A percentile compares a stretch with the other conserved stretches of the same genome.
Conservation (phyloP, 2,888 invertebrate genomes). For the Tanytarsus gracilentus region DNA sequence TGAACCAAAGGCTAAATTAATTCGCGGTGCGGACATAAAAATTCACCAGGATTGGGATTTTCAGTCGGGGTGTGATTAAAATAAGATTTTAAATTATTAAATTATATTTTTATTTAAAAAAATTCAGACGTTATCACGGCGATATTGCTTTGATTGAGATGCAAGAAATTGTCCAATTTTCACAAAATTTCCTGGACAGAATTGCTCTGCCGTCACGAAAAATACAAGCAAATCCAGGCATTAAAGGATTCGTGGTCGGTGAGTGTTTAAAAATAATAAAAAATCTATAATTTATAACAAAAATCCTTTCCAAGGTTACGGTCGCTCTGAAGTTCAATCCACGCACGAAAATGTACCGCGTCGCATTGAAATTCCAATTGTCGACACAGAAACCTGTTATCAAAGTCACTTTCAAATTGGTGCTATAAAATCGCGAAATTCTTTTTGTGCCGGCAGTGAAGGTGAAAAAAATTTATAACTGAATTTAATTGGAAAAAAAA, state of each 20-base stretch:
- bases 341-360: background rate
- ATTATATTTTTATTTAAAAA: too few relatives aligned
- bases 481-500: background rate
- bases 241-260: background rate
- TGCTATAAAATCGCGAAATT: background rate
- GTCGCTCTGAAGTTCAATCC: background rate
- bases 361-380: background rate
- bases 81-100: too few relatives aligned
- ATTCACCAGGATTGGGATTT: background rate
- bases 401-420: background rate
- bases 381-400: background rate
- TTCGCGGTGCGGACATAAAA: too few relatives aligned
- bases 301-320: too few relatives aligned
- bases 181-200: background rate
- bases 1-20: too few relatives aligned
- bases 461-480: background rate
- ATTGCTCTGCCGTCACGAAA: background rate
- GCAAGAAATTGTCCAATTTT: background rate
- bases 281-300: too few relatives aligned
- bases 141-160: background rate
- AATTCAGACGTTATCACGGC: background rate
- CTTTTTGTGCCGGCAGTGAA: background rate
- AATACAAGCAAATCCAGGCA: too few relatives aligned
- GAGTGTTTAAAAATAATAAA: too few relatives aligned
- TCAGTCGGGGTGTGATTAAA: too few relatives aligned